Percentiles rank a stretch among this genome's conserved stretches.
Evolutionary conservation across 1,140 invertebrate genomes (phyloP).

Genomic region (Drosophila repletoides): DNA sequence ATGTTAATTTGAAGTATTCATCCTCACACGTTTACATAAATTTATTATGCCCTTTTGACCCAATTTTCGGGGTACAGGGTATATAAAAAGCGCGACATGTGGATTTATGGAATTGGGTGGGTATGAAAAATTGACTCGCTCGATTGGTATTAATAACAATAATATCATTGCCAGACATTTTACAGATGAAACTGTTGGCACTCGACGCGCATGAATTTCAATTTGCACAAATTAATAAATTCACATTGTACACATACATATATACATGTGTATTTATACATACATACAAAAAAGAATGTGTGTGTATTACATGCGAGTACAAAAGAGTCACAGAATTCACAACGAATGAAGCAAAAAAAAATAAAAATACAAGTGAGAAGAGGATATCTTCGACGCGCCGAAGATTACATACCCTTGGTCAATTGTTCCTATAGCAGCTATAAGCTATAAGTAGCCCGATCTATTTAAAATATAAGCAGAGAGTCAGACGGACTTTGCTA

Average conservation of each 20-base stretch:
- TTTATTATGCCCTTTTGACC: background rate
- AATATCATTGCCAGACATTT: constrained; percentile 52
- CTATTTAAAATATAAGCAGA: too few relatives aligned
- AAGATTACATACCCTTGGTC: too few relatives aligned
- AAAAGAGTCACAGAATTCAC: too few relatives aligned
- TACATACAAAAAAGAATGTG: constrained; percentile 4
- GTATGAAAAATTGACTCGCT: constrained; percentile 38
- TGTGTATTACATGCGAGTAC: constrained; percentile 18
- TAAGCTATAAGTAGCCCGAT: too few relatives aligned
- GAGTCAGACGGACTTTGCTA: too few relatives aligned
- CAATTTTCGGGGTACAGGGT: background rate
- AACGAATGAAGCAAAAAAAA: too few relatives aligned
- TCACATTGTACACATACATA: background rate
- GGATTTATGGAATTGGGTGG: constrained; percentile 19
- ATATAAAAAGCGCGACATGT: constrained; percentile 18
- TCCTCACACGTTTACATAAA: background rate
- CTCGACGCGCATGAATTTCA: constrained; percentile 60
- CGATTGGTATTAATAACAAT: constrained; percentile 56
- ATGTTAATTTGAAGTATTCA: background rate
- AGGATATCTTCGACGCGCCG: too few relatives aligned
- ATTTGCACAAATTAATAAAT: constrained; percentile 52
- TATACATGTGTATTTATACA: constrained; percentile 9
- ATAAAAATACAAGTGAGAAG: too few relatives aligned
- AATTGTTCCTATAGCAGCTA: too few relatives aligned
- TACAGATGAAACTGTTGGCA: constrained; percentile 54